Base-by-base conservation (phyloP, 2,888 invertebrate genomes). In the Pseudanteris insignis region DNA sequence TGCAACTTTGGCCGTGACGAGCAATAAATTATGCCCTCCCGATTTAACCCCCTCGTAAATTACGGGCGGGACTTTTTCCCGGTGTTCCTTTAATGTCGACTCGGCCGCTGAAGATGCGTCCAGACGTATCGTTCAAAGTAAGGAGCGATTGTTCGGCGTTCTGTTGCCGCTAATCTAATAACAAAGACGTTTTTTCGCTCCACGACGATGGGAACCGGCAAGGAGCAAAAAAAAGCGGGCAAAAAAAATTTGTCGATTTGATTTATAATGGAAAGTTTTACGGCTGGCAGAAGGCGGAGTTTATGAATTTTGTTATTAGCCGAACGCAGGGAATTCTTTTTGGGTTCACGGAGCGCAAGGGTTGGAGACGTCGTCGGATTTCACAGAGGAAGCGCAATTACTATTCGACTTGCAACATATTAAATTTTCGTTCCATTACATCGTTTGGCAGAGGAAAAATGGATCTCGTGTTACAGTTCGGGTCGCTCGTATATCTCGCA, bases 11-110 rank as follows among this genome's bases (percentile, higher is more conserved):
- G 41, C 46, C 53, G 36, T 53, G 44, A 53, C 55, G 55, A 59
- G 40, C 47, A 53, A 53, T 60, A 60, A 60, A 60, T 60, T 60
- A 60, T 60, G 24, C 21, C 53, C 60, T 29, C 43, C 47, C 51
- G 41, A 53, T 55, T 50, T 54, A 47, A 62, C 43, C 41, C 62
- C 59, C 54, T 64, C 67, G 60, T 67, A 65, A 67, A 67, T 67
- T 65, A 65, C 44, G 18, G 55, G 18, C 18, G 18, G 18, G 18
- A 6, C 18, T 57, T 47, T 36, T 48, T 37, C 36, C 28, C 26
- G 26, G 54, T 34, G 29, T 47, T 41, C 34, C 47, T 18, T 48
- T 41, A 47, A 41, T 34, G 34, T 26, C 25, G 15, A 18, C 24
- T 8, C 37, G 29, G 9, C 18, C 4, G 18, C 18, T 18, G 26